Evolutionary conservation across 2,113 vertebrate species (phyloP), one percentile per base, ranked within the genome.

Genomic region (Regulus satrapa): DNA sequence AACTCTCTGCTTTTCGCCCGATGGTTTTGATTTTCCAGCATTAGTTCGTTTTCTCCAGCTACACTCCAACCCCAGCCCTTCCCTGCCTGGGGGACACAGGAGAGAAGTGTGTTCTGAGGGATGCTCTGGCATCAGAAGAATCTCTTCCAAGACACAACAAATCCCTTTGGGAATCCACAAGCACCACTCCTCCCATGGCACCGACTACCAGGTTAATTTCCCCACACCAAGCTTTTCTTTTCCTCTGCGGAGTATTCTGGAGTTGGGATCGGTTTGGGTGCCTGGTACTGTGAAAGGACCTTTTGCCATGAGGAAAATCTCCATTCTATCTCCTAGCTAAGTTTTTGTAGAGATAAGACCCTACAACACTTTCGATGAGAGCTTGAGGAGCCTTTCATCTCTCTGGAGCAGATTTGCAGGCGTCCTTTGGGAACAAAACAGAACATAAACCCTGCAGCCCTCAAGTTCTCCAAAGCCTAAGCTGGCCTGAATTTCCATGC

Each of bases 21-120:
- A 97, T 96, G 94, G 67, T 71, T 97, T 96, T 93, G 74, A 20
- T 3, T 96, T 97, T 73, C 38, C 73, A 80, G 95, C 80, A 75
- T 97, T 98, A 97, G 97, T 98, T 97, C 97, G 93, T 94, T 98
- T 98, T 98, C n/a, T 97, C 97, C 97, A 98, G 98, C 98, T 98
- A 71, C 68, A 52, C 83, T 49, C 95, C 89, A 93, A 68, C 85
- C 82, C 68, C 59, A 40, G 26, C 76, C 46, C 48, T 14, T 54
- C 78, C 85, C 74, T 31, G 55, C 85, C 95, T 64, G 88, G 83
- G 79, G 87, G 34, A 61, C 56, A 21, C 4, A 41, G 62, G 45
- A 73, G 74, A n/a, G 62, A 34, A 15, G 8, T 1, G 17, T 4
- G 14, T 5, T 26, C 73, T 23, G 4, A 36, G 54, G 88, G 59